phyloP scores from a whole-genome alignment of 2,888 invertebrate species.

The Kuschelorhynchus macadamiae region DNA sequence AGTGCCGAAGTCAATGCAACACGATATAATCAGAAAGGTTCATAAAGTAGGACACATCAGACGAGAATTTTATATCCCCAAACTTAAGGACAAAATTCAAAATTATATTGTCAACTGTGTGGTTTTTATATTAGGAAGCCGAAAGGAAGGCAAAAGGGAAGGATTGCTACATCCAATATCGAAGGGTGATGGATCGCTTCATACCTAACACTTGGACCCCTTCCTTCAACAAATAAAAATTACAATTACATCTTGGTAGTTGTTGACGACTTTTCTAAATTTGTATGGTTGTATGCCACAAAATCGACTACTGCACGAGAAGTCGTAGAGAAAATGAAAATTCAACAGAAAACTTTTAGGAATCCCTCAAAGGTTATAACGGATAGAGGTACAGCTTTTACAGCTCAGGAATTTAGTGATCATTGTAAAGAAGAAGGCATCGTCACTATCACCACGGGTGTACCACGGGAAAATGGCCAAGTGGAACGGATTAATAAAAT shows the following conservation, averaged over 20 bases:
- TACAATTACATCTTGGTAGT: conserved; percentile 32
- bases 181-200: conserved; percentile 51
- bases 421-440: conserved; percentile 62
- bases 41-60: background rate
- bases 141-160: conserved; percentile 56
- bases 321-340: conserved; percentile 51
- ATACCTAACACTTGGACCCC: conserved; percentile 56
- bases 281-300: conserved; percentile 59
- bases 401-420: conserved; percentile 58
- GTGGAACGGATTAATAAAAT: conserved; percentile 55
- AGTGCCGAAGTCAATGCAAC: conserved; percentile 61
- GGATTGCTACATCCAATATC: conserved; percentile 53
- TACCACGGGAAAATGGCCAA: conserved; percentile 63
- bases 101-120: conserved; percentile 51
- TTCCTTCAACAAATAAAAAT: conserved; percentile 50
- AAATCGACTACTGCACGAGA: conserved; percentile 56
- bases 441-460: conserved; percentile 55
- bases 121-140: conserved; percentile 55
- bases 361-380: conserved; percentile 60
- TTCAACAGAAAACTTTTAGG: conserved; percentile 61
- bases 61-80: conserved; percentile 47
- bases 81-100: conserved; percentile 51
- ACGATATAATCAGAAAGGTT: too few species aligned
- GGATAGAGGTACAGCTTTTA: conserved; percentile 63
- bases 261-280: background rate